phyloP scores from a whole-genome alignment of 2,113 vertebrate genomes.

The Machaerirhynchus nigripectus region DNA sequence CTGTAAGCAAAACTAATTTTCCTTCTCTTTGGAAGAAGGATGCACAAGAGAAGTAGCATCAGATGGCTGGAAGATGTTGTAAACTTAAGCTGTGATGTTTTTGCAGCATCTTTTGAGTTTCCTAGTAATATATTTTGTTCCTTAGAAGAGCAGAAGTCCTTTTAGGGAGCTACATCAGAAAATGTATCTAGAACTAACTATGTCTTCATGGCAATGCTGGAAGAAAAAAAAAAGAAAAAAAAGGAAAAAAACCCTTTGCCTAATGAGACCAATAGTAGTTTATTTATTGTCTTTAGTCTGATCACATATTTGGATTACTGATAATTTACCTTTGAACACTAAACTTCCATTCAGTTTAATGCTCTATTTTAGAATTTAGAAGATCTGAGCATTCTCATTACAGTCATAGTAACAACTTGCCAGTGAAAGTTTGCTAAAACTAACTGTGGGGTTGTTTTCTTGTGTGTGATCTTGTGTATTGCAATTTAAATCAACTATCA shows the following conservation, averaged over 20 bases:
- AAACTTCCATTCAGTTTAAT: not conserved
- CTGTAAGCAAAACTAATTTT: not conserved
- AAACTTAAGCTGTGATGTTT: not conserved
- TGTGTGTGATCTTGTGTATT: not conserved
- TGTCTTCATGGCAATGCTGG: not conserved
- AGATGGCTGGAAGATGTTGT: not conserved
- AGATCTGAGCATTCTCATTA: not conserved
- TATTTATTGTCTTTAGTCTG: not conserved
- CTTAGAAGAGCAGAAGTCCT: not conserved
- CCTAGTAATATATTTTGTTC: not conserved
- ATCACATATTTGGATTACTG: not conserved
- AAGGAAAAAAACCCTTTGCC: accelerated
- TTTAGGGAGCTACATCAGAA: not conserved
- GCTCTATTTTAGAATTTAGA: not conserved
- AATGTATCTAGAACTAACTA: not conserved
- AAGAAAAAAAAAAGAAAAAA: not conserved
- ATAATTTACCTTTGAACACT: not conserved
- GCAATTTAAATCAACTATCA: not conserved
- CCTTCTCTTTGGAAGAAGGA: not conserved
- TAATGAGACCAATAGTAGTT: not conserved
- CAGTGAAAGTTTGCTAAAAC: not conserved
- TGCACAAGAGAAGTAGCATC: not conserved
- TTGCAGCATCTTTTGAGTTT: not conserved
- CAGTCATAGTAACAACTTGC: not conserved
- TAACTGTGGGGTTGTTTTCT: not conserved